phyloP scores from a whole-genome alignment of 2,888 invertebrate species.

The Eristalis arbustorum region DNA sequence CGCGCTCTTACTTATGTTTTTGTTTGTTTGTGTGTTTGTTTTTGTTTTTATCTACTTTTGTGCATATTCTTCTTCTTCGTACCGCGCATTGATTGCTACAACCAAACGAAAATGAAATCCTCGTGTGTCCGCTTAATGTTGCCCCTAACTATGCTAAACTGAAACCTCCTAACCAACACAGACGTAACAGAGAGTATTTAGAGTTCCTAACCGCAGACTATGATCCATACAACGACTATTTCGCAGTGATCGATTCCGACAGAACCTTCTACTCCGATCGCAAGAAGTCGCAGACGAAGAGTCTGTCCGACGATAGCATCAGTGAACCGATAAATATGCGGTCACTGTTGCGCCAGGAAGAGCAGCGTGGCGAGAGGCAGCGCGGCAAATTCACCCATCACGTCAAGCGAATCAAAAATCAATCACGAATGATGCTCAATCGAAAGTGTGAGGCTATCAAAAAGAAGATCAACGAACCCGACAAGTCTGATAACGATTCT shows the following conservation, averaged over 20 bases:
- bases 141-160: conserved; percentile 50
- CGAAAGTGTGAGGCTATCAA: conserved; percentile 84
- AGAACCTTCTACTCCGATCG: conserved; percentile 65
- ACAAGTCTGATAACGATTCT: conserved; percentile 78
- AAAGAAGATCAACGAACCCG: conserved; percentile 81
- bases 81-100: conserved; percentile 19
- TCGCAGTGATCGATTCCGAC: conserved; percentile 64
- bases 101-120: conserved; percentile 16
- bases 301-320: conserved; percentile 73
- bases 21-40: conserved; percentile 30
- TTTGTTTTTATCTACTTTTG: conserved; percentile 23
- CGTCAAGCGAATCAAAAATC: conserved; percentile 84
- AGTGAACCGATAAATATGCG: conserved; percentile 78
- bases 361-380: conserved; percentile 82
- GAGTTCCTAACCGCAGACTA: conserved; percentile 83
- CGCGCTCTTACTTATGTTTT: conserved; percentile 55
- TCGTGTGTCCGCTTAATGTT: conserved; percentile 43
- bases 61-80: conserved; percentile 29
- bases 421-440: conserved; percentile 83
- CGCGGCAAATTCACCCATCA: conserved; percentile 82
- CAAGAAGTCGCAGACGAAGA: conserved; percentile 71
- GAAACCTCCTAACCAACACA: conserved; percentile 54
- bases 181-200: conserved; percentile 81
- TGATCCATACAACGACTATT: conserved; percentile 70
- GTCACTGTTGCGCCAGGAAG: conserved; percentile 82